These are phyloP conservation scores for Carassius carassius DNA, from an alignment of 2,113 vertebrate species.

Conservation along the genomic window DNA sequence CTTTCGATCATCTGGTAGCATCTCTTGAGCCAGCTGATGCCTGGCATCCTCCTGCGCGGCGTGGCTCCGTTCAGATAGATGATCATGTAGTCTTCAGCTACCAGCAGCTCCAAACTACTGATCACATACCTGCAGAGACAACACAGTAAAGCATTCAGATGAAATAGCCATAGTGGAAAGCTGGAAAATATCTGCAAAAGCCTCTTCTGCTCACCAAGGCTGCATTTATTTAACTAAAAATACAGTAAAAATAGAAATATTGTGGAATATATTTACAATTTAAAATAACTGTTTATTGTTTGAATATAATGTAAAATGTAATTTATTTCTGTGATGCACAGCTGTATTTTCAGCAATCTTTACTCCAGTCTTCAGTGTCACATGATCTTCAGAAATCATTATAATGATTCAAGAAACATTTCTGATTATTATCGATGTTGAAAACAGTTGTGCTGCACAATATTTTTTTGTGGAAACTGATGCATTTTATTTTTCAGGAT, in stretches of 20 bases:
- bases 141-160: not conserved
- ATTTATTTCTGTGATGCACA: too few species aligned
- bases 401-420: not conserved
- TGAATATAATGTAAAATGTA: too few species aligned
- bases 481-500: too few species aligned
- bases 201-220: not conserved
- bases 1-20: conserved; percentile 99
- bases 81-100: conserved; percentile 98
- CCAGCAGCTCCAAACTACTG: conserved; percentile 95
- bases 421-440: not conserved
- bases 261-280: not conserved
- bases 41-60: conserved; percentile 92
- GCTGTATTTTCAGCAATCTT: too few species aligned
- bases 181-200: not conserved
- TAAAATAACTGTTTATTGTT: not conserved
- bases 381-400: not conserved
- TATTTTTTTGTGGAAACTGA: not conserved
- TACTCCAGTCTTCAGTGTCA: too few species aligned
- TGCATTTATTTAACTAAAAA: not conserved
- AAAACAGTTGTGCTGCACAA: not conserved
- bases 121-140: conserved; percentile 86
- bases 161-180: not conserved
- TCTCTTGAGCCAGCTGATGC: conserved; percentile 94
- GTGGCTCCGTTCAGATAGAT: conserved; percentile 97
- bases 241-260: not conserved